These are phyloP conservation scores for Caenorhabditis sp. DNA, from an alignment of 2,888 invertebrate genomes.

Conservation along the genomic window DNA sequence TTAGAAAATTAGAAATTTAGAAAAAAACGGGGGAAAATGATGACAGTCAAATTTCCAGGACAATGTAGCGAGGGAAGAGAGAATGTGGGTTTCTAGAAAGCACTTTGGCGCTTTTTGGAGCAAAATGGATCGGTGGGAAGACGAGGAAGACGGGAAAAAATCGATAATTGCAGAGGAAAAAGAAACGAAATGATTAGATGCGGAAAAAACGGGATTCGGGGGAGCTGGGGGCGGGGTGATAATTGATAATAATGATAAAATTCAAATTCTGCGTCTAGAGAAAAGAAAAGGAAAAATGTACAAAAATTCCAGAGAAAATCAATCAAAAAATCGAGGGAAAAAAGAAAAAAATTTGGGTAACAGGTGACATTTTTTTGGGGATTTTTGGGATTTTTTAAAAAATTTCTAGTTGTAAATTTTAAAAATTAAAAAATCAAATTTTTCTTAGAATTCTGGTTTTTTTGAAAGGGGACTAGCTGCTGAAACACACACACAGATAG, in stretches of 20 bases:
- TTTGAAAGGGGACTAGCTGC: background rate
- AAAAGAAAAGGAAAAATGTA: no score
- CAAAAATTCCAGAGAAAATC: background rate
- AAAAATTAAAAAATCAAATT: no score
- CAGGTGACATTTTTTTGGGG: background rate
- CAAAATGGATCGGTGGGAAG: constrained; percentile 1
- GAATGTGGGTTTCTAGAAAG: constrained; percentile 42
- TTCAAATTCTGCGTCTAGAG: no score
- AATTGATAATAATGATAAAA: no score
- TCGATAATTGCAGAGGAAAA: no score
- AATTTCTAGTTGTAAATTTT: background rate
- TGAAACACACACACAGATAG: background rate
- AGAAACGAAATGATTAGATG: no score
- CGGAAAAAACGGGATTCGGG: no score
- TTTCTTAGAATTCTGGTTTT: no score
- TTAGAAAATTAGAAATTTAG: constrained; percentile 9
- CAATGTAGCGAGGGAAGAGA: no score
- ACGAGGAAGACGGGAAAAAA: no score
- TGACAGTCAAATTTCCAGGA: no score
- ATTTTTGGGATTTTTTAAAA: background rate
- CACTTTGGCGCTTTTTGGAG: constrained; percentile 23
- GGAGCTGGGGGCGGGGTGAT: no score
- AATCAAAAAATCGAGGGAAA: background rate
- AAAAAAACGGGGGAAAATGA: background rate
- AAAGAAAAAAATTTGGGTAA: background rate